Percentiles rank a stretch among this genome's conserved stretches.
These are phyloP conservation scores for Zygogramma bicolorata DNA, from an alignment of 2,888 invertebrate species.

Conservation along the genomic window DNA sequence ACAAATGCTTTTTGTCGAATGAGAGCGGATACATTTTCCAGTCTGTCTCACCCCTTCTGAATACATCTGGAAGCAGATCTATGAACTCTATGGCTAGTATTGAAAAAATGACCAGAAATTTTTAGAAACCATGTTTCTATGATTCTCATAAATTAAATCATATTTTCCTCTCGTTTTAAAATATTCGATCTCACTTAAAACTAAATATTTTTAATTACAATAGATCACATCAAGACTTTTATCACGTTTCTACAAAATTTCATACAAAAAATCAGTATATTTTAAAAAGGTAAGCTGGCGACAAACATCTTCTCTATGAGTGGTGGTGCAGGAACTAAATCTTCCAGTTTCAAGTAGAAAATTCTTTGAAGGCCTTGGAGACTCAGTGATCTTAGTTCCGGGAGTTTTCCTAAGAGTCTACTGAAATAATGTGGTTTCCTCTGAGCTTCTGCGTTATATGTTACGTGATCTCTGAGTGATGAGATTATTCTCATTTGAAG, in stretches of 20 bases:
- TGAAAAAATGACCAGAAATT: neutral
- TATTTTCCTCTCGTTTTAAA: neutral
- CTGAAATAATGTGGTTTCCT: constrained; percentile 95
- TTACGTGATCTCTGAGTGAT: constrained; percentile 95
- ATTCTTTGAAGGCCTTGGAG: constrained; percentile 95
- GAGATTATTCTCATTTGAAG: constrained; percentile 97
- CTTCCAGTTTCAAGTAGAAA: constrained; percentile 93
- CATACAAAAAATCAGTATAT: constrained; percentile 25
- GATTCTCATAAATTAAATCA: neutral
- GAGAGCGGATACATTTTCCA: neutral
- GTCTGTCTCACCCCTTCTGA: neutral
- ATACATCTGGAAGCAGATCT: neutral
- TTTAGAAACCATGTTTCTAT: neutral
- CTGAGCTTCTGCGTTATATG: constrained; percentile 89
- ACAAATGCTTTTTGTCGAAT: neutral
- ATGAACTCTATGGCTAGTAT: neutral
- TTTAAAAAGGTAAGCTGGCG: constrained; percentile 92
- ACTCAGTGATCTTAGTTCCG: constrained; percentile 91
- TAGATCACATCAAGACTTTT: constrained; percentile 65
- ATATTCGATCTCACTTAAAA: neutral
- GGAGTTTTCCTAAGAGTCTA: constrained; percentile 89
- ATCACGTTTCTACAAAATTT: constrained; percentile 58
- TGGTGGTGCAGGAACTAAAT: constrained; percentile 91
- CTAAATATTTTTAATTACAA: constrained; percentile 42
- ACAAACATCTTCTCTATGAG: constrained; percentile 96